Evolutionary conservation across 2,888 invertebrate genomes (phyloP).

Genomic region (Frankliniella intonsa): DNA sequence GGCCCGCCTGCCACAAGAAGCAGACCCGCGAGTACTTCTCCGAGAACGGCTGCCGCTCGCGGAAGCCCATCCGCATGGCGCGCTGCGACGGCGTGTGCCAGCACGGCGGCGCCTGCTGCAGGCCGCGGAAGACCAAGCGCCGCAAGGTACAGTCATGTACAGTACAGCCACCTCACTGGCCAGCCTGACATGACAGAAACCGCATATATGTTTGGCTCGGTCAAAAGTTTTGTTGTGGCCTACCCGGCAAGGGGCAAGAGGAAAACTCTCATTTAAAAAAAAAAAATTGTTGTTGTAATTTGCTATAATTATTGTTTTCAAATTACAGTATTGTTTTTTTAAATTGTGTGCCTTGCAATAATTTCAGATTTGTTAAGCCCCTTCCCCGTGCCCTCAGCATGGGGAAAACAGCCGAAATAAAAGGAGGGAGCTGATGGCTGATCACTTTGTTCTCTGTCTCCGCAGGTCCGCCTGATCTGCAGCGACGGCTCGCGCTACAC

Average conservation of each 20-base stretch:
- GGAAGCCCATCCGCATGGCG: slow-evolving; percentile 86
- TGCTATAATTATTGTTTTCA: no score
- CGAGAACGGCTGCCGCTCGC: slow-evolving; percentile 85
- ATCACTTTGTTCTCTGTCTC: background rate
- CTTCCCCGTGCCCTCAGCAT: no score
- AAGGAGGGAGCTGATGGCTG: background rate
- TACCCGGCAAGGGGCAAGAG: slow-evolving; percentile 44
- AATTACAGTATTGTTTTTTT: no score
- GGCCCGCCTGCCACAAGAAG: slow-evolving; percentile 77
- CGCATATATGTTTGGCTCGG: no score
- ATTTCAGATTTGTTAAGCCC: no score
- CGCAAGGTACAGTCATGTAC: slow-evolving; percentile 70
- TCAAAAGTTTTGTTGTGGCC: no score
- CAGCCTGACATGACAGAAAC: no score
- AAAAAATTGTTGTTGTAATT: slow-evolving; percentile 33
- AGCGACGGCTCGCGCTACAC: slow-evolving; percentile 88
- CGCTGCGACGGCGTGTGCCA: slow-evolving; percentile 77
- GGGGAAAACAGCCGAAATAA: no score
- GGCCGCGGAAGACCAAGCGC: slow-evolving; percentile 85
- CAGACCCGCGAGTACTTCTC: slow-evolving; percentile 86
- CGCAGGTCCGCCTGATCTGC: slow-evolving; percentile 73
- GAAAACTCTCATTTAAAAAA: background rate
- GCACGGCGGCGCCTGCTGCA: slow-evolving; percentile 78
- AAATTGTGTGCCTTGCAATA: no score
- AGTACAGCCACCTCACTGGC: no score